Conservation (phyloP, 2,888 invertebrate species). For the Platycheirus albimanus region DNA sequence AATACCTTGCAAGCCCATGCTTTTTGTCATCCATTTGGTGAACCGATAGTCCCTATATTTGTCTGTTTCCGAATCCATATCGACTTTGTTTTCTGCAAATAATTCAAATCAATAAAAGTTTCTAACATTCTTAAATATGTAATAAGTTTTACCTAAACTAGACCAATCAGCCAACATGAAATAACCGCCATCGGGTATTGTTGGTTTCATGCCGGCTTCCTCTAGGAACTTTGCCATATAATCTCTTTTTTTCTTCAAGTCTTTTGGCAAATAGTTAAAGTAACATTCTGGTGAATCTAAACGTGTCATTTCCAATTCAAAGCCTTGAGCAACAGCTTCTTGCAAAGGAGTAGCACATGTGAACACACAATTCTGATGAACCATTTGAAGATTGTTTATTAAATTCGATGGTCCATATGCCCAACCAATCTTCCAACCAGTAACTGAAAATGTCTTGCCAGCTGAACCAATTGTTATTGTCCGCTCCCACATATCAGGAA, state of each 20-base stretch:
- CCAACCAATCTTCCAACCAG: conserved; percentile 99
- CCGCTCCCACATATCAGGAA: conserved; percentile 99
- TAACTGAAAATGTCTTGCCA: conserved; percentile 98
- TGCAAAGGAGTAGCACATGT: conserved; percentile 95
- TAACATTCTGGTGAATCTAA: conserved; percentile 91
- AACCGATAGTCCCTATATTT: conserved; percentile 93
- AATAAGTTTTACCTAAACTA: conserved; percentile 85
- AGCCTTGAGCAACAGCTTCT: conserved; percentile 95
- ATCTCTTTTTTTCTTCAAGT: conserved; percentile 91
- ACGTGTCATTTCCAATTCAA: conserved; percentile 91
- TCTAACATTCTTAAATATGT: too few relatives aligned
- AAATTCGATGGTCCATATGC: conserved; percentile 94
- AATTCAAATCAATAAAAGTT: conserved; percentile 51
- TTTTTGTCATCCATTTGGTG: conserved; percentile 97
- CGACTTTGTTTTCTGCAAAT: conserved; percentile 87
- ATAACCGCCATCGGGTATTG: conserved; percentile 97
- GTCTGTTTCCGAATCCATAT: conserved; percentile 88
- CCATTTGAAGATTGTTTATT: conserved; percentile 90
- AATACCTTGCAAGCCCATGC: conserved; percentile 95
- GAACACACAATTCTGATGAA: conserved; percentile 97
- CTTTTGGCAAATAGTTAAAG: conserved; percentile 89
- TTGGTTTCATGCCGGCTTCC: conserved; percentile 94
- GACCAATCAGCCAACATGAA: conserved; percentile 98
- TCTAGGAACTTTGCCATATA: conserved; percentile 88
- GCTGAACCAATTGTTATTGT: conserved; percentile 98